phyloP scores from a whole-genome alignment of 1,140 invertebrate genomes.

The Pseudomyrmex concolor region DNA sequence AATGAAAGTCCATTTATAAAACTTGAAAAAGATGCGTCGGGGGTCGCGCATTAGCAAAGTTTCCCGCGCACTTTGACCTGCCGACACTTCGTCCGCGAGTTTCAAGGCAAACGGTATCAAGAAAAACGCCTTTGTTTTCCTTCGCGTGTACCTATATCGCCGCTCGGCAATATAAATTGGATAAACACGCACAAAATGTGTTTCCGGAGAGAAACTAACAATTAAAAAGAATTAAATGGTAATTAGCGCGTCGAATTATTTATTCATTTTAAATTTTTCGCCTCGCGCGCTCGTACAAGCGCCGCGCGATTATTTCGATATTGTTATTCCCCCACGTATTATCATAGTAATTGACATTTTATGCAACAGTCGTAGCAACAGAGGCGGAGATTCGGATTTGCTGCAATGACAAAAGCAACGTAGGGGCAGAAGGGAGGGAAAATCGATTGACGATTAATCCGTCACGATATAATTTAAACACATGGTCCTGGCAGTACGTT shows the following conservation, averaged over 20 bases:
- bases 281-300: too few species aligned
- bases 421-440: background rate
- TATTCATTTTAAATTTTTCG: background rate
- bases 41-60: constrained; percentile 27
- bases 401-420: background rate
- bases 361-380: background rate
- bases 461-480: constrained; percentile 38
- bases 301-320: background rate
- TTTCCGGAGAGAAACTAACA: background rate
- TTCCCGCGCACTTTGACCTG: background rate
- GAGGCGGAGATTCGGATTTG: background rate
- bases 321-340: background rate
- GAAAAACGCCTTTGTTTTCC: constrained; percentile 8
- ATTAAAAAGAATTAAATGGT: background rate
- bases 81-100: constrained; percentile 27
- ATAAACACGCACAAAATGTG: background rate
- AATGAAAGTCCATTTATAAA: constrained; percentile 26
- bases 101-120: constrained; percentile 25
- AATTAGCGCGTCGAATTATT: background rate
- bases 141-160: background rate
- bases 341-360: constrained; percentile 1
- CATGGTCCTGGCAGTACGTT: constrained; percentile 20
- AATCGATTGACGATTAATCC: constrained; percentile 11
- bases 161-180: background rate
- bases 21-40: constrained; percentile 10